Conservation (phyloP, 2,797 vertebrate species). For the Pseudopleuronectes americanus region DNA sequence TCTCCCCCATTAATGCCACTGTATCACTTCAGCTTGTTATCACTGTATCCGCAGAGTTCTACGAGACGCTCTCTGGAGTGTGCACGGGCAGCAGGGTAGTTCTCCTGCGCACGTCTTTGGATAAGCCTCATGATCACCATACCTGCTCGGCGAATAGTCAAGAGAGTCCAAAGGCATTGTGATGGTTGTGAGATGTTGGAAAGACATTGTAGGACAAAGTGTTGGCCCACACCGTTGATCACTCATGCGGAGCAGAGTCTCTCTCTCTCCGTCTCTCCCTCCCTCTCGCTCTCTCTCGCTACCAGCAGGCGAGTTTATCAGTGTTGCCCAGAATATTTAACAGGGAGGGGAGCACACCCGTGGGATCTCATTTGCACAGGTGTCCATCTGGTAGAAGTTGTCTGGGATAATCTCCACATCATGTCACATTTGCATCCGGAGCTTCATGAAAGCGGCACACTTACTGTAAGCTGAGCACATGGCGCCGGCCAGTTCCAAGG, state of each 20-base stretch:
- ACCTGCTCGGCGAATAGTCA: slow-evolving; percentile 42
- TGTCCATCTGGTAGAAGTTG: slow-evolving; percentile 83
- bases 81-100: slow-evolving; percentile 18
- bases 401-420: slow-evolving; percentile 82
- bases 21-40: slow-evolving; percentile 64
- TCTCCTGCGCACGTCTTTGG: slow-evolving; percentile 17
- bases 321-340: slow-evolving; percentile 78
- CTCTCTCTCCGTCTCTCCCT: slow-evolving; percentile 29
- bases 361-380: slow-evolving; percentile 84
- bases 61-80: slow-evolving; percentile 7
- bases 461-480: slow-evolving; percentile 26
- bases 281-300: slow-evolving; percentile 37
- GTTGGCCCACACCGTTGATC: slow-evolving; percentile 73
- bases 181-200: slow-evolving; percentile 71
- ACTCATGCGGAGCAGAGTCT: slow-evolving; percentile 70
- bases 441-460: slow-evolving; percentile 51
- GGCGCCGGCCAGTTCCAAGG: slow-evolving; percentile 30
- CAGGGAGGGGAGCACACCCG: slow-evolving; percentile 65
- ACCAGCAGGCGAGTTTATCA: slow-evolving; percentile 69
- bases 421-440: slow-evolving; percentile 79
- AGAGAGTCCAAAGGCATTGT: slow-evolving; percentile 49
- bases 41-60: slow-evolving; percentile 28
- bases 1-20: slow-evolving; percentile 60
- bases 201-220: slow-evolving; percentile 75
- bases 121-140: slow-evolving; percentile 37